Base-by-base conservation (phyloP, 1,140 invertebrate species). In the Papilio polyxenes region DNA sequence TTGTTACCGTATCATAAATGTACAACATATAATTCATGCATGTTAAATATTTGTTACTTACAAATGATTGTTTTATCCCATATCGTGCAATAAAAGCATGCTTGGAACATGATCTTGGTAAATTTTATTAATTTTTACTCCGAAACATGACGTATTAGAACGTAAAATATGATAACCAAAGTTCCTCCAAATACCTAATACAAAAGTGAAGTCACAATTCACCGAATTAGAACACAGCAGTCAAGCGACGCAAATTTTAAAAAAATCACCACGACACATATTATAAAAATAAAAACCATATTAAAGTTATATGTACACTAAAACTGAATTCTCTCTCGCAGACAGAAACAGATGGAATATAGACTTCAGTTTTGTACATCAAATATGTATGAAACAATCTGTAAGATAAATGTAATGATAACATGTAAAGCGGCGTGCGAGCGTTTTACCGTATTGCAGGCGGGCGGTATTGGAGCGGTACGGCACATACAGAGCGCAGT, bases 381-480 rank as follows among this genome's bases (percentile, higher is more conserved):
- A 56, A 40, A 72, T 20, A 20, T 31, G 23, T 69, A 3, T 7
- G 69, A 15, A 75, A 82, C 75, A 84, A 83, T 86, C 51, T 75
- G 40, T 81, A 84, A 84, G 83, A 44, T 56, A 83, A 81, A n/a
- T 53, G 23, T 76, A 44, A 48, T 17, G 37, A 49, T 40, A 76
- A 84, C 82, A 85, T 83, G 49, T n/a, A 82, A 88, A 91, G 91
- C 91, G 75, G 83, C 84, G 88, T 90, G 90, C 90, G 84, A 81
- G 74, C 81, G 53, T 75, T 85, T 90, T 94, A 94, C 92, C 92
- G 56, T 94, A 93, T 82, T 31, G 87, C 84, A 88, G 87, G 87
- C 84, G 85, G 85, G 83, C 81, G 85, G 87, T 85, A 88, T n/a
- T n/a, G n/a, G n/a, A n/a, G n/a, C 88, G 53, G 17, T n/a, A 89